Percentiles rank a stretch among this genome's conserved stretches.
Evolutionary conservation across 1,140 invertebrate genomes (phyloP).

Genomic region (Bombyx mandarina): DNA sequence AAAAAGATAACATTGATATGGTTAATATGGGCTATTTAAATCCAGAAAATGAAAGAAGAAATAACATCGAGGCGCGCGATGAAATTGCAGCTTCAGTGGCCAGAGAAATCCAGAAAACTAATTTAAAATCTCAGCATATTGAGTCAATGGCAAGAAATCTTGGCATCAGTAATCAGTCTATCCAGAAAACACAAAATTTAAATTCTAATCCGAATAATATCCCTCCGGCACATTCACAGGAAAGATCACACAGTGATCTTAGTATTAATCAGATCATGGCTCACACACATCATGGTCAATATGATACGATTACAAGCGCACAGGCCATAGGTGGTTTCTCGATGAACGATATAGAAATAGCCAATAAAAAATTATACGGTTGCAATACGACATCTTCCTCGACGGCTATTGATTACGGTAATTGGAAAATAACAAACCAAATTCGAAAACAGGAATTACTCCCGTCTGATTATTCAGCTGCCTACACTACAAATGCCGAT

Average conservation of each 20-base stretch:
- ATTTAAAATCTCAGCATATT: slow-evolving; percentile 28
- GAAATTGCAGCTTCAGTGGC: slow-evolving; percentile 21
- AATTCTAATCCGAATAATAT: slow-evolving; percentile 26
- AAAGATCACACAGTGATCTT: slow-evolving; percentile 34
- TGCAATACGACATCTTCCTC: slow-evolving; percentile 29
- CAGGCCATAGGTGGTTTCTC: slow-evolving; percentile 45
- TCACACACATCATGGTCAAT: slow-evolving; percentile 48
- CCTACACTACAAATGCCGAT: slow-evolving; percentile 34
- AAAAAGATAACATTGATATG: slow-evolving; percentile 61
- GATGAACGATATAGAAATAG: slow-evolving; percentile 52
- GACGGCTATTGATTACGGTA: slow-evolving; percentile 49
- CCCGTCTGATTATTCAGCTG: slow-evolving; percentile 47
- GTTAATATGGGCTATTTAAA: slow-evolving; percentile 66
- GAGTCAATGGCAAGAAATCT: slow-evolving; percentile 54
- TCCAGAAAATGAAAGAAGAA: slow-evolving; percentile 33
- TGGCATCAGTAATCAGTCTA: slow-evolving; percentile 42
- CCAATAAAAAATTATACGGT: slow-evolving; percentile 56
- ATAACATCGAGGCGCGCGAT: slow-evolving; percentile 23
- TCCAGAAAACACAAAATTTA: slow-evolving; percentile 27
- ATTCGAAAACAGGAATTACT: slow-evolving; percentile 44
- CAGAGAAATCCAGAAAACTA: slow-evolving; percentile 28
- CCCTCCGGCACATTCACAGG: slow-evolving; percentile 46
- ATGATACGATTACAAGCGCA: slow-evolving; percentile 30
- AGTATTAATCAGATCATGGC: slow-evolving; percentile 41
- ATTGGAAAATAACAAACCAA: slow-evolving; percentile 52